A percentile compares a stretch with the other conserved stretches of the same genome.
Conservation (phyloP, 2,113 vertebrate genomes). For the Centropus unirufus region DNA sequence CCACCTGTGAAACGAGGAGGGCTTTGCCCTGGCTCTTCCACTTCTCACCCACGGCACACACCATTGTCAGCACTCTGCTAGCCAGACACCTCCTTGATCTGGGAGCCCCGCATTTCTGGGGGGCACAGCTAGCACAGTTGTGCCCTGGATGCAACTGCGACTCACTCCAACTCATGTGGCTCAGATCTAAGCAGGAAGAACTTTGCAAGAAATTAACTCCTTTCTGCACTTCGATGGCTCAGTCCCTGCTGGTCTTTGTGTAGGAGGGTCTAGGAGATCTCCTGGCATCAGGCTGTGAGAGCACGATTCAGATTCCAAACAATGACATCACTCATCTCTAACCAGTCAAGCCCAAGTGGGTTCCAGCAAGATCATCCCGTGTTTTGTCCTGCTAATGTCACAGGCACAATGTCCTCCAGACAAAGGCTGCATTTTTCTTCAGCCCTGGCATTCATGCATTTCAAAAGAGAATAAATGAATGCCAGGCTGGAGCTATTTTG, state of each 20-base stretch:
- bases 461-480: background rate
- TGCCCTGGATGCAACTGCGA: background rate
- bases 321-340: constrained; percentile 41
- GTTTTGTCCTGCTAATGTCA: constrained; percentile 57
- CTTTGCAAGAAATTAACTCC: background rate
- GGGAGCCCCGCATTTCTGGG: background rate
- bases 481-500: background rate
- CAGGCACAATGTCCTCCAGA: background rate
- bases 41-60: background rate
- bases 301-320: background rate
- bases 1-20: background rate
- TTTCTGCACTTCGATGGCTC: background rate
- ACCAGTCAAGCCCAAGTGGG: background rate
- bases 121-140: background rate
- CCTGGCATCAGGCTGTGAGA: background rate
- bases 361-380: background rate
- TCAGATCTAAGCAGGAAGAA: background rate
- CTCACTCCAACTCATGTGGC: background rate
- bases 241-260: background rate
- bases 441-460: background rate
- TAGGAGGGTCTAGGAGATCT: constrained; percentile 20
- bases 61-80: background rate
- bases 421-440: background rate
- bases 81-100: background rate
- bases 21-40: background rate